Percentiles rank a stretch among this genome's conserved stretches.
Conservation (phyloP, 2,797 vertebrate genomes). For the Myioborus melanocephalus region DNA sequence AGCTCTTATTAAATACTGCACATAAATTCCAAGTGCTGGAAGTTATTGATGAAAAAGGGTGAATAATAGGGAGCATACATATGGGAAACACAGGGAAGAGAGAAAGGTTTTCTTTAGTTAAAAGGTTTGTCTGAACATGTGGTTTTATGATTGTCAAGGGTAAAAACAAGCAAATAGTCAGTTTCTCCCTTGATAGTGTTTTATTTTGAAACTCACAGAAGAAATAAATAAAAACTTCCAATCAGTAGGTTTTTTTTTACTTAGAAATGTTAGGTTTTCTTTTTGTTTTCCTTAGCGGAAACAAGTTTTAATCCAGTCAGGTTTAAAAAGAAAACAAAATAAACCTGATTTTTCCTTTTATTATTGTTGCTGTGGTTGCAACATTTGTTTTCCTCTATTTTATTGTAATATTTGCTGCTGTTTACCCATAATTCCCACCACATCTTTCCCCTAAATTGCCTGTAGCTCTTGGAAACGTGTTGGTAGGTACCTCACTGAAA, state of each 20-base stretch:
- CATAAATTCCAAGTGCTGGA: conserved; percentile 53
- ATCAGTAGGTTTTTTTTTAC: not conserved
- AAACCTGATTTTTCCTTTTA: not conserved
- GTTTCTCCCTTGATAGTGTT: not conserved
- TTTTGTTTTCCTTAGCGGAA: not conserved
- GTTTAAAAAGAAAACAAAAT: not conserved
- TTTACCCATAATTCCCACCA: conserved; percentile 28
- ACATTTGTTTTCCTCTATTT: not conserved
- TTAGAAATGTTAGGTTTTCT: not conserved
- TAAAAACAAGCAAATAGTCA: not conserved
- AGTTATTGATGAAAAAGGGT: conserved; percentile 14
- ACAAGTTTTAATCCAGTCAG: not conserved
- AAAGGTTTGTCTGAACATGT: not conserved
- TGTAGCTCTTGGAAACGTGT: not conserved
- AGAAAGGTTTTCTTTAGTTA: not conserved
- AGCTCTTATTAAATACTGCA: conserved; percentile 64
- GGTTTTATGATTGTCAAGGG: not conserved
- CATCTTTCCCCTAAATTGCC: not conserved
- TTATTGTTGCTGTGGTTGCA: not conserved
- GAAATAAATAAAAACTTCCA: not conserved
- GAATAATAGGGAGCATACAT: not conserved
- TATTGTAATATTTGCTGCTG: conserved; percentile 30
- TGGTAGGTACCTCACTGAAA: not conserved
- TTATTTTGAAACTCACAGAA: not conserved
- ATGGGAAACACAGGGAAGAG: not conserved